phyloP scores from a whole-genome alignment of 2,888 invertebrate species.

The Spodoptera picta region DNA sequence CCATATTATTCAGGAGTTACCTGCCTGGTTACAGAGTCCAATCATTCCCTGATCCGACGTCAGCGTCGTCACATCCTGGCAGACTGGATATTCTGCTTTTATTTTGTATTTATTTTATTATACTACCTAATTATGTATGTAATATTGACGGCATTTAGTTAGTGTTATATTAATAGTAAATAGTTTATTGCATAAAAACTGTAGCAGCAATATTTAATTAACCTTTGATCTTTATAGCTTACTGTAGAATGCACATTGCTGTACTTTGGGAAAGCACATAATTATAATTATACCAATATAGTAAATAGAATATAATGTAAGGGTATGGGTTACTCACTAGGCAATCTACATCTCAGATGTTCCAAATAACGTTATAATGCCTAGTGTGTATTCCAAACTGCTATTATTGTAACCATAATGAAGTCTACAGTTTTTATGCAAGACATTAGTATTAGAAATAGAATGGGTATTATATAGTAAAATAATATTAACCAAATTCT shows the following conservation, averaged over 20 bases:
- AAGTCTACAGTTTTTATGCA: slow-evolving; percentile 51
- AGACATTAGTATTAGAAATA: slow-evolving; percentile 37
- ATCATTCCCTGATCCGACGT: slow-evolving; percentile 38
- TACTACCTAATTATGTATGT: slow-evolving; percentile 33
- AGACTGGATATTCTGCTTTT: slow-evolving; percentile 22
- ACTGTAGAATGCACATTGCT: slow-evolving; percentile 17
- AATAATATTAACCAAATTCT: slow-evolving; percentile 65
- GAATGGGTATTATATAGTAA: slow-evolving; percentile 43
- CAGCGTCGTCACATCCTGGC: slow-evolving; percentile 18
- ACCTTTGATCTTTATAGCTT: slow-evolving; percentile 16
- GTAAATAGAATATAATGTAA: slow-evolving; percentile 12
- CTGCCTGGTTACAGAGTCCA: background rate
- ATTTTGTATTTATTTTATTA: slow-evolving; percentile 27
- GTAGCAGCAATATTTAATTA: slow-evolving; percentile 9
- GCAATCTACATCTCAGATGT: background rate
- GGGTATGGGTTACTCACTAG: background rate
- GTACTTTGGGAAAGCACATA: background rate
- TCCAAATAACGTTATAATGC: background rate
- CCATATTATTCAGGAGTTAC: too few relatives aligned
- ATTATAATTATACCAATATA: background rate
- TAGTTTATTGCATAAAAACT: slow-evolving; percentile 52
- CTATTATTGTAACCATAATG: background rate
- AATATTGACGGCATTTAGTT: slow-evolving; percentile 45
- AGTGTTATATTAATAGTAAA: slow-evolving; percentile 20
- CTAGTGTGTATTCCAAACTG: slow-evolving; percentile 7